Percentiles rank a stretch among this genome's conserved stretches.
Conservation (phyloP, 2,888 invertebrate genomes). For the Caenorhabditis zanzibari region DNA sequence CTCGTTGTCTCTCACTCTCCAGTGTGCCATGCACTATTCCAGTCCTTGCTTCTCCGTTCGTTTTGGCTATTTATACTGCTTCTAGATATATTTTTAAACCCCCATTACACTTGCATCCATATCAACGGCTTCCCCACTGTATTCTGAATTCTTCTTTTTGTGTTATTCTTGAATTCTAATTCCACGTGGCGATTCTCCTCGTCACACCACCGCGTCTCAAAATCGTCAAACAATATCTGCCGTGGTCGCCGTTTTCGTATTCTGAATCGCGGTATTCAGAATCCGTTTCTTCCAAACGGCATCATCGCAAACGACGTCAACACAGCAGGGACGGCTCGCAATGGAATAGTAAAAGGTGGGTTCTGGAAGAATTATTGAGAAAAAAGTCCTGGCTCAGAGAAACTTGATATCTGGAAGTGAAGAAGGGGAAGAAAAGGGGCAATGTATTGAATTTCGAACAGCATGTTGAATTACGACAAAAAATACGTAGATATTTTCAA, state of each 20-base stretch:
- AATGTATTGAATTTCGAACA: slow-evolving; percentile 54
- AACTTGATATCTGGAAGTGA: slow-evolving; percentile 40
- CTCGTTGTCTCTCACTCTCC: slow-evolving; percentile 15
- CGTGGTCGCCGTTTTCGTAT: background rate
- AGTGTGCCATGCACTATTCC: background rate
- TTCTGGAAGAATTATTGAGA: background rate
- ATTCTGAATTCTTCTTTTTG: background rate
- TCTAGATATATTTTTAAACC: background rate
- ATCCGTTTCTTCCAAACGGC: background rate
- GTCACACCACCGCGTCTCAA: slow-evolving; percentile 12
- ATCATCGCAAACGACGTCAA: background rate
- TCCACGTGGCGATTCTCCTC: slow-evolving; percentile 22
- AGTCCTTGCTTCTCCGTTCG: background rate
- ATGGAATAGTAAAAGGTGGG: slow-evolving; percentile 52
- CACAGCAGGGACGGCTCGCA: background rate
- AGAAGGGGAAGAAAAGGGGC: background rate
- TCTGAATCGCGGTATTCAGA: background rate
- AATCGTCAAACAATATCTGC: slow-evolving; percentile 22
- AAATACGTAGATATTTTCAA: slow-evolving; percentile 36
- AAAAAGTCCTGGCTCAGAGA: slow-evolving; percentile 15
- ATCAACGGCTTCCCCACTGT: slow-evolving; percentile 4
- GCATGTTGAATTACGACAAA: slow-evolving; percentile 46
- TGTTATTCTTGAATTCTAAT: background rate
- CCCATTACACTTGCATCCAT: background rate
- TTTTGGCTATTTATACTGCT: background rate